These are phyloP conservation scores for Eristalis tenax DNA, from an alignment of 2,888 invertebrate species.

Conservation along the genomic window DNA sequence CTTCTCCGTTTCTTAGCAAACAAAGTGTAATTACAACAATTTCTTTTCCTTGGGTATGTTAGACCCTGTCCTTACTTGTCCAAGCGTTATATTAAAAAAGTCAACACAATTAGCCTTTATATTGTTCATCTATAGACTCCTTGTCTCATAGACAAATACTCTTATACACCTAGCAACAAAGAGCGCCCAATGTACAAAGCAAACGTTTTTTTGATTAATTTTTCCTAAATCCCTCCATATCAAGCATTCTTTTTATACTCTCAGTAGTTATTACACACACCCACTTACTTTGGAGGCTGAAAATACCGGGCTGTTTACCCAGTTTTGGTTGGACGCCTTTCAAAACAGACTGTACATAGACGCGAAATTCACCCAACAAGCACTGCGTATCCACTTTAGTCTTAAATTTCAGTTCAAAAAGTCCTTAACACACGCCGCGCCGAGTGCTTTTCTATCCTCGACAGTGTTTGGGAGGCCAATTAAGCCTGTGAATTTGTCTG, in stretches of 20 bases:
- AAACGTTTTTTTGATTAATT: not conserved
- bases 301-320: not conserved
- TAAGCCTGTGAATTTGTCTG: constrained; percentile 30
- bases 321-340: not conserved
- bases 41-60: not conserved
- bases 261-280: not conserved
- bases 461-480: constrained; percentile 36
- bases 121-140: not conserved
- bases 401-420: constrained; percentile 26
- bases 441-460: constrained; percentile 6
- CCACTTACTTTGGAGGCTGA: not conserved
- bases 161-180: not conserved
- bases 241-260: not conserved
- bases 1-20: not conserved
- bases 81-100: not conserved
- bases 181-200: not conserved
- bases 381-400: constrained; percentile 6
- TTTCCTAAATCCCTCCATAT: not conserved
- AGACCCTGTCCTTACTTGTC: not conserved
- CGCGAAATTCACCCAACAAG: not conserved
- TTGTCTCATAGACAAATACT: not conserved
- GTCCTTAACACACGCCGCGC: constrained; percentile 17
- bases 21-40: no score
- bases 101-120: not conserved
- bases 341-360: not conserved